These are phyloP conservation scores for Strigamia crassipes DNA, from an alignment of 2,888 invertebrate species.

Conservation along the genomic window DNA sequence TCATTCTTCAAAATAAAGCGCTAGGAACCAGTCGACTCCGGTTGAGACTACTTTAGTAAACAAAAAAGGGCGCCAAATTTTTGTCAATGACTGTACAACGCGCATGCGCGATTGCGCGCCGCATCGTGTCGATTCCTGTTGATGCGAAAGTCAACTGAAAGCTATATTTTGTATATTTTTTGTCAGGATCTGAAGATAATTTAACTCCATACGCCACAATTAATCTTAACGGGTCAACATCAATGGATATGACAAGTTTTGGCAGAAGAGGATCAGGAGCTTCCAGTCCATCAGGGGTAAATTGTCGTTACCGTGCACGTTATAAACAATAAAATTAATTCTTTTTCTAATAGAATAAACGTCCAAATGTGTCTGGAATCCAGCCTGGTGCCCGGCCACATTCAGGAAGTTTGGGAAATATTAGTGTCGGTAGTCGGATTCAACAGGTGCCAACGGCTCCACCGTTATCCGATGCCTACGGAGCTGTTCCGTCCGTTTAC, in stretches of 20 bases:
- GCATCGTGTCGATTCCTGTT: too few species aligned
- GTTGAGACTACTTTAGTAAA: too few species aligned
- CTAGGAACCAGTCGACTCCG: too few species aligned
- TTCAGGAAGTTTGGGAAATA: conserved; percentile 42
- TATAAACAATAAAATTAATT: background rate
- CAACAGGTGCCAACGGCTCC: conserved; percentile 41
- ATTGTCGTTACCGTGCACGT: background rate
- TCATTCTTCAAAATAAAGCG: too few species aligned
- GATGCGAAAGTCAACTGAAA: background rate
- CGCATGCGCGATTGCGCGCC: too few species aligned
- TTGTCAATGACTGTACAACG: too few species aligned
- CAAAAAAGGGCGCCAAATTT: too few species aligned
- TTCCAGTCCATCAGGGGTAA: conserved; percentile 14
- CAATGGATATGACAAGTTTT: conserved; percentile 29
- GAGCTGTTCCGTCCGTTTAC: conserved; percentile 29
- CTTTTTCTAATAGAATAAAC: background rate
- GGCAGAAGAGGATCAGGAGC: conserved; percentile 14
- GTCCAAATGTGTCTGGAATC: background rate
- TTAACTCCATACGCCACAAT: conserved; percentile 26
- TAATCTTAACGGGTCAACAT: conserved; percentile 12
- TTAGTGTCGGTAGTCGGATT: conserved; percentile 41
- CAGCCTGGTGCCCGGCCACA: background rate
- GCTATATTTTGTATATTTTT: background rate
- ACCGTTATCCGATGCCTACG: conserved; percentile 35
- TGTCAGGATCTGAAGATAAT: conserved; percentile 21